Evolutionary conservation across 2,888 invertebrate genomes (phyloP).

Genomic region (Toxonevra muliebris): DNA sequence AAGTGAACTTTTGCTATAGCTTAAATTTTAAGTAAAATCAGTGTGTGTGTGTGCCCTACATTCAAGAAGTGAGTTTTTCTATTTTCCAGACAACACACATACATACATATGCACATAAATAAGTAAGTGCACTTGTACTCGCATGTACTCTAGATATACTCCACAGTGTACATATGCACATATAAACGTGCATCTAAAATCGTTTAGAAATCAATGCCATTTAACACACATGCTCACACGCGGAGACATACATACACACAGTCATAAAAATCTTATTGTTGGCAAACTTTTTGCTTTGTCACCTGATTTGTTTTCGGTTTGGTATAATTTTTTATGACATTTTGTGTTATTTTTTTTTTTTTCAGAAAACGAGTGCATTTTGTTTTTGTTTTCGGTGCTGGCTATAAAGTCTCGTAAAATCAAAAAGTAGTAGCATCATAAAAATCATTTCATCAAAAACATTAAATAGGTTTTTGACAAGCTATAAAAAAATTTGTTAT

Average conservation of each 20-base stretch:
- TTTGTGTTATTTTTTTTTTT: constrained; percentile 43
- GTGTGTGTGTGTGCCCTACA: no score
- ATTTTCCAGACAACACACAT: no score
- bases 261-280: background rate
- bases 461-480: constrained; percentile 61
- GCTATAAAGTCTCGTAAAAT: constrained; percentile 50
- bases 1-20: background rate
- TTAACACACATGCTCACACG: no score
- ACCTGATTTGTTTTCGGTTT: constrained; percentile 51
- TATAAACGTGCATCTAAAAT: no score
- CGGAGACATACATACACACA: background rate
- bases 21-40: background rate
- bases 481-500: constrained; percentile 49
- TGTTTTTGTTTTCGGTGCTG: constrained; percentile 4
- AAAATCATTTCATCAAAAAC: constrained; percentile 54
- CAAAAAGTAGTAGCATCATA: constrained; percentile 57
- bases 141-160: no score
- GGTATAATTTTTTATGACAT: constrained; percentile 56
- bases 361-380: background rate
- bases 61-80: no score
- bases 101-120: no score
- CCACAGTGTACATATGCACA: no score
- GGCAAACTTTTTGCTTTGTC: constrained; percentile 47
- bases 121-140: no score
- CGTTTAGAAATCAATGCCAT: no score